Conservation (phyloP, 1,140 invertebrate genomes). For the Drosophila kohkoa region DNA sequence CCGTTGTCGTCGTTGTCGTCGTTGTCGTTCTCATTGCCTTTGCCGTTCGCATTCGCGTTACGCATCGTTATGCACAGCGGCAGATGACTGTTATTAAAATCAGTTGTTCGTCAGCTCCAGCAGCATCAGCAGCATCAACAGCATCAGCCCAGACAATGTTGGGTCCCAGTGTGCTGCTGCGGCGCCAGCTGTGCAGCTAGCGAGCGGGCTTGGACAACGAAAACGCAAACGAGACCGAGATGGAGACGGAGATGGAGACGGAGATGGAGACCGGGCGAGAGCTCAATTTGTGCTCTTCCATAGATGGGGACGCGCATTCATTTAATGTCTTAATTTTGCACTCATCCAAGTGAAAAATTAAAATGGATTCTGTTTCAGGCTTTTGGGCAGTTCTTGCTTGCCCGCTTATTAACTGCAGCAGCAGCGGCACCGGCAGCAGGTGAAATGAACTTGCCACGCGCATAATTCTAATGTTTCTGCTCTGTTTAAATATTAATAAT, state of each 20-base stretch:
- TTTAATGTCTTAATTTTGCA: slow-evolving; percentile 84
- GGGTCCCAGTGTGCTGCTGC: slow-evolving; percentile 4
- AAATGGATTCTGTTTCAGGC: slow-evolving; percentile 68
- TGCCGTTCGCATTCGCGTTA: slow-evolving; percentile 62
- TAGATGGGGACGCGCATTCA: slow-evolving; percentile 64
- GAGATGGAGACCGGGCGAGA: not conserved
- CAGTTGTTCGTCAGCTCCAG: slow-evolving; percentile 70
- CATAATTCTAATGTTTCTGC: slow-evolving; percentile 69
- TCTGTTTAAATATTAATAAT: slow-evolving; percentile 81
- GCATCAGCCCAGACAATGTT: slow-evolving; percentile 38
- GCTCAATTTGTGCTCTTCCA: slow-evolving; percentile 23
- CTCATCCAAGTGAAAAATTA: slow-evolving; percentile 84
- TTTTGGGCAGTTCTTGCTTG: slow-evolving; percentile 34
- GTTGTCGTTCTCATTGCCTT: not conserved
- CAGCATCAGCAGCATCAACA: slow-evolving; percentile 24
- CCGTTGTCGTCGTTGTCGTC: not conserved
- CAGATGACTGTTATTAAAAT: slow-evolving; percentile 84
- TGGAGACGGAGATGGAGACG: too few relatives aligned
- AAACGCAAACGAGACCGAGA: too few relatives aligned
- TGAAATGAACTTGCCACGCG: slow-evolving; percentile 56
- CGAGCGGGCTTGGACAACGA: slow-evolving; percentile 9
- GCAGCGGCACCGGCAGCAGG: slow-evolving; percentile 34
- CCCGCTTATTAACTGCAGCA: slow-evolving; percentile 61
- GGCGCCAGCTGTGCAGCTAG: slow-evolving; percentile 63
- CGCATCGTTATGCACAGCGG: slow-evolving; percentile 83